Evolutionary conservation across 2,797 vertebrate species (phyloP), one percentile per base, ranked within the genome.

Genomic region (Leptatherina wallacei): DNA sequence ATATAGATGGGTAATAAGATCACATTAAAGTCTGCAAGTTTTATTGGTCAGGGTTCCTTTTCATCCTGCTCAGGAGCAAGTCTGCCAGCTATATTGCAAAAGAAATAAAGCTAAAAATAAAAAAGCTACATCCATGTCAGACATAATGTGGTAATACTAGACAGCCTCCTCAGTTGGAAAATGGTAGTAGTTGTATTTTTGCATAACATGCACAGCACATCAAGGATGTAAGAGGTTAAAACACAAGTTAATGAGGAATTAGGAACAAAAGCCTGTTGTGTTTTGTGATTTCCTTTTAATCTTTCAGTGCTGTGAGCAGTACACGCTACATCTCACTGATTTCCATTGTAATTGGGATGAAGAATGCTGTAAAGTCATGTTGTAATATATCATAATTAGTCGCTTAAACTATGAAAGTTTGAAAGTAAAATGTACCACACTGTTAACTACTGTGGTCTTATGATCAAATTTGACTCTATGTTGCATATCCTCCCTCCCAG

Each of bases 391-490:
- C n/a, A 35, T 38, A 44, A 63, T 22, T n/a, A 27, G 51, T 54
- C 5, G 51, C 51, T 54, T 13, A 10, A 47, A 58, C 6, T 36
- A 22, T 27, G 1, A 38, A 24, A 42, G 24, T 27, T 20, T 18
- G 2, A 42, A 40, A 18, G 24, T 61, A 27, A 44, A 44, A 55
- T n/a, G 38, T 32, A 30, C n/a, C 27, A 13, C 55, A 33, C 54
- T 59, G 24, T 61, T 71, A 65, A 65, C 44, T 73, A 66, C 57
- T 47, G 61, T 33, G 20, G 14, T 60, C 20, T 11, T 38, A 32
- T 65, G 74, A 82, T 81, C 60, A 1, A 58, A 67, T 75, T 73
- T 44, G 54, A 47, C 62, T 47, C 12, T 1, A 4, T 33, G 73
- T 71, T 59, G 65, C 63, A 56, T 44, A 40, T 47, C 52, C 59